Percentiles rank a stretch among this genome's conserved stretches.
phyloP scores from a whole-genome alignment of 1,140 invertebrate species.

The Drosophila chauvacae region DNA sequence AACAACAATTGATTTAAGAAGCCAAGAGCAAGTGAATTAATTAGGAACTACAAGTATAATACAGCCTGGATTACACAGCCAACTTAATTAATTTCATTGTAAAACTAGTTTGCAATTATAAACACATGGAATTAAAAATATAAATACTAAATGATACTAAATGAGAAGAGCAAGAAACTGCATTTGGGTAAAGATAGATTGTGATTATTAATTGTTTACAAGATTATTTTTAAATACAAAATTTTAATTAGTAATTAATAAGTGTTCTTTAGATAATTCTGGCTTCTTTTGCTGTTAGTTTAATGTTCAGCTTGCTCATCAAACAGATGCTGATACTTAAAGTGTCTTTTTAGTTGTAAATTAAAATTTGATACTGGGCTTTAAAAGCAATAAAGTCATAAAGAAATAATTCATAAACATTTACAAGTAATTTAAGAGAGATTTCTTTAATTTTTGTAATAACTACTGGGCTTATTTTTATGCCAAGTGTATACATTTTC shows the following conservation, averaged over 20 bases:
- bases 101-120: slow-evolving; percentile 1
- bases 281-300: not conserved
- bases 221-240: not conserved
- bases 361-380: too few species aligned
- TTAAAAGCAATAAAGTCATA: not conserved
- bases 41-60: not conserved
- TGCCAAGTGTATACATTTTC: slow-evolving; percentile 5
- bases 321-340: too few species aligned
- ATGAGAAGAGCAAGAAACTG: not conserved
- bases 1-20: not conserved
- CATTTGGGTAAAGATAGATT: too few species aligned
- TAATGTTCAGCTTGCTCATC: not conserved
- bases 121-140: not conserved
- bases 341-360: too few species aligned
- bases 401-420: not conserved
- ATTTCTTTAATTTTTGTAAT: not conserved
- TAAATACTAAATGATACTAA: too few species aligned
- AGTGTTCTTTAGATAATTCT: not conserved
- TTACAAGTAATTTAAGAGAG: not conserved
- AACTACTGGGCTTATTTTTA: not conserved
- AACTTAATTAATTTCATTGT: not conserved
- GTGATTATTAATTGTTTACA: too few species aligned
- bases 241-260: not conserved
- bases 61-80: not conserved
- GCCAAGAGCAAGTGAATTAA: not conserved